phyloP scores from a whole-genome alignment of 2,888 invertebrate genomes.

The Hydriomena furcata region DNA sequence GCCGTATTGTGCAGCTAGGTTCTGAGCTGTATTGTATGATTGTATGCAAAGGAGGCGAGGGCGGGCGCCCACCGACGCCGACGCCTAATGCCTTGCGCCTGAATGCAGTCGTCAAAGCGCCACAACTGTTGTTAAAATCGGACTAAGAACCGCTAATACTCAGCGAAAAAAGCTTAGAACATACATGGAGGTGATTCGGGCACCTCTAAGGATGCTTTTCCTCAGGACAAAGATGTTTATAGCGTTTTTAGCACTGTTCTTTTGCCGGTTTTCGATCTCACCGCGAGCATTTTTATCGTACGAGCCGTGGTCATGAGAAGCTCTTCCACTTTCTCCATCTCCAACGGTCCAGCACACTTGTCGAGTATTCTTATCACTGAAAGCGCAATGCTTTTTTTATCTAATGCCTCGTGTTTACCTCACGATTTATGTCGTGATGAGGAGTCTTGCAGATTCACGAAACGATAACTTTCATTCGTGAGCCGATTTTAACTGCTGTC shows the following conservation, averaged over 20 bases:
- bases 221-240: too few relatives aligned
- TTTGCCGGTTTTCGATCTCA: too few relatives aligned
- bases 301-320: not conserved
- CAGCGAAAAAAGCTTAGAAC: too few relatives aligned
- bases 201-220: too few relatives aligned
- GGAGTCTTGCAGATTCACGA: constrained; percentile 69
- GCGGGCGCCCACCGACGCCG: constrained; percentile 65
- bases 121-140: constrained; percentile 29
- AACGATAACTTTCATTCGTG: constrained; percentile 64
- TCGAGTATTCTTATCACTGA: constrained; percentile 34
- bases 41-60: constrained; percentile 80
- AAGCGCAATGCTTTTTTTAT: constrained; percentile 41
- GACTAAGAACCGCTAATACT: constrained; percentile 1
- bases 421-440: constrained; percentile 66
- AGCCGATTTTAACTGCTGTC: constrained; percentile 44
- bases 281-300: not conserved
- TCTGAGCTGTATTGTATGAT: constrained; percentile 63
- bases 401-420: constrained; percentile 48
- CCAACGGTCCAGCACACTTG: constrained; percentile 21
- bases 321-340: constrained; percentile 16
- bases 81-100: constrained; percentile 29
- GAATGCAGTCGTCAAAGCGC: constrained; percentile 60
- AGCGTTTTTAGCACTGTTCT: too few relatives aligned
- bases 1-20: constrained; percentile 58
- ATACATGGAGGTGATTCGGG: too few relatives aligned